Evolutionary conservation across 2,888 invertebrate species (phyloP), one percentile per base, ranked within the genome.

Genomic region (Silvanus unidentatus): DNA sequence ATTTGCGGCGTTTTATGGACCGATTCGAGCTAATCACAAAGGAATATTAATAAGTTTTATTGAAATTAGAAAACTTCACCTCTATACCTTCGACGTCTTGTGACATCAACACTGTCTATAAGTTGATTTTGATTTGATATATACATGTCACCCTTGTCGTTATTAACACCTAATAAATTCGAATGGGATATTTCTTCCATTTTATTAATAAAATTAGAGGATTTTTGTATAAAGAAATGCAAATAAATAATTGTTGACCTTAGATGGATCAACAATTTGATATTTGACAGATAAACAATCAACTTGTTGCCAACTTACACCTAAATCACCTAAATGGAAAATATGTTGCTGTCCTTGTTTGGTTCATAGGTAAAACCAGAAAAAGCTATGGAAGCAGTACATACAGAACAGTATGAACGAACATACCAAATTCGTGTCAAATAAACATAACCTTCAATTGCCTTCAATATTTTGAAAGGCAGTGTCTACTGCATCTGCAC

Each of bases 1-100:
- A 97, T 59, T 95, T 88, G 60, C 91, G 86, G 0, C 97, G 80
- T 70, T 96, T 97, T 60, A 97, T 96, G 1, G 95, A 95, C 46
- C 97, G 78, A 16, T 91, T 92, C 9, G 95, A 95, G 69, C 93
- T 91, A 64, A 41, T 63, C 62, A 12, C 30, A 12, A 11, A 29
- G 22, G 10, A 11, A 28, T 29, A 34, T 38, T 40, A 45, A 22
- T 42, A n/a, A 43, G 40, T 12, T 38, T n/a, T 5, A 12, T 5
- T 5, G 12, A 2, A 16, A 34, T 8, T 2, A 11, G 35, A 49
- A 41, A 47, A 48, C 46, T 55, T 47, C 48, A 39, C 46, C 43
- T 43, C 43, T 39, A 48, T 55, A 68, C 68, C 68, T 68, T 60
- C 71, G 60, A 15, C 71, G 62, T 49, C 65, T 63, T 37, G 67